phyloP scores from a whole-genome alignment of 2,797 vertebrate species.

The Gorsachius magnificus region DNA sequence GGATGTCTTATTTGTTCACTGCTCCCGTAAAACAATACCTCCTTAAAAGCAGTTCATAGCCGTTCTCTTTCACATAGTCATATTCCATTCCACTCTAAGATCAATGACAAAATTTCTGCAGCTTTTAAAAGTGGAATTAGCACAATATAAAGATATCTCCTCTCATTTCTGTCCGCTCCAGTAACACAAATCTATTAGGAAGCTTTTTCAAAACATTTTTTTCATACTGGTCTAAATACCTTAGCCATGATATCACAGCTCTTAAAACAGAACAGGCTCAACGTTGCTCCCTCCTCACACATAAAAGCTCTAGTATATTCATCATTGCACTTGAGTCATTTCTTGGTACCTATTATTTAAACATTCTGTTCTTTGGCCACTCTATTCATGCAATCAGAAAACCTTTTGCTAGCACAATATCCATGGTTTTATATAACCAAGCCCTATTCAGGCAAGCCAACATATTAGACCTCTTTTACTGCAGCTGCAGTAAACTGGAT shows the following conservation, averaged over 20 bases:
- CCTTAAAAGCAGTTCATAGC: background rate
- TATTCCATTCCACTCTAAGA: background rate
- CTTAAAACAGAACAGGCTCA: background rate
- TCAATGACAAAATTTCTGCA: background rate
- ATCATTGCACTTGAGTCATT: background rate
- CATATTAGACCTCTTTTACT: slow-evolving; percentile 30
- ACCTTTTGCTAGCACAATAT: slow-evolving; percentile 26
- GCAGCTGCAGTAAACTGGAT: slow-evolving; percentile 46
- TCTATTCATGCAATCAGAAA: slow-evolving; percentile 16
- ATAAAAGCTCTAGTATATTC: background rate
- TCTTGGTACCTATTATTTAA: slow-evolving; percentile 36
- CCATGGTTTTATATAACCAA: slow-evolving; percentile 30
- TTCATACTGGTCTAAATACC: slow-evolving; percentile 19
- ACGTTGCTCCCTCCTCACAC: background rate
- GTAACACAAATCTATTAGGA: background rate
- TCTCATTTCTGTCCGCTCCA: background rate
- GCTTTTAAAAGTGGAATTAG: slow-evolving; percentile 22
- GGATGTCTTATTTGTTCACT: background rate
- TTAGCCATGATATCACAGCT: slow-evolving; percentile 1
- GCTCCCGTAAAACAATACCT: background rate
- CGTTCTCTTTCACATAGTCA: background rate
- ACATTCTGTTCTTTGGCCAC: slow-evolving; percentile 1
- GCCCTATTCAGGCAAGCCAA: slow-evolving; percentile 27
- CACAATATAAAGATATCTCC: background rate
- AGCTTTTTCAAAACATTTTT: background rate